These are phyloP conservation scores for Gobio occitaniae DNA, from an alignment of 2,797 vertebrate genomes.

Conservation along the genomic window DNA sequence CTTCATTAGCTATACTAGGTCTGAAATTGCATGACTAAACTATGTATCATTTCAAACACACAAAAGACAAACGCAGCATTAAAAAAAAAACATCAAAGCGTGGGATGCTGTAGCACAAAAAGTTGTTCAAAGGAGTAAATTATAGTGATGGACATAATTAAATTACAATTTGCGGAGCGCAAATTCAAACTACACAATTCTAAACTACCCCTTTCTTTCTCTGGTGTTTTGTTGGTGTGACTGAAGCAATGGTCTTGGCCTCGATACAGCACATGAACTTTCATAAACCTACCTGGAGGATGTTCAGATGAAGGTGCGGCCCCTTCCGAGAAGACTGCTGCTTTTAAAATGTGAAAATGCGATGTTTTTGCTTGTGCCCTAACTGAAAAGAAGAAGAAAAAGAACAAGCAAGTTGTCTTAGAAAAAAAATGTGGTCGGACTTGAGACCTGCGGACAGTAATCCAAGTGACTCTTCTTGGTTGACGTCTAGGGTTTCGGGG, in stretches of 20 bases:
- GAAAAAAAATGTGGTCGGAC: neutral
- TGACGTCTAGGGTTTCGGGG: conserved; percentile 21
- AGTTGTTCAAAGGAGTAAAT: conserved; percentile 3
- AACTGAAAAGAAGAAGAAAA: neutral
- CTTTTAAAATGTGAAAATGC: conserved; percentile 31
- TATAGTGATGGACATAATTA: neutral
- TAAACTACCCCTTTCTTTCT: neutral
- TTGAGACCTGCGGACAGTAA: conserved; percentile 35
- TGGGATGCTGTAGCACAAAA: conserved; percentile 29
- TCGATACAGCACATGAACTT: conserved; percentile 22
- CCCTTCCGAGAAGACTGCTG: conserved; percentile 37
- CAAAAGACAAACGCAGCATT: neutral
- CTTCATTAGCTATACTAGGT: neutral
- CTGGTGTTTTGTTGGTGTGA: neutral
- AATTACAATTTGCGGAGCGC: neutral
- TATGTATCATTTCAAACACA: conserved; percentile 1
- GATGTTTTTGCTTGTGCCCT: conserved; percentile 12
- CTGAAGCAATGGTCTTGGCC: neutral
- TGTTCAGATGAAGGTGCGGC: conserved; percentile 45
- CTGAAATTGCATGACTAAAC: conserved; percentile 8
- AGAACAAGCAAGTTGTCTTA: neutral
- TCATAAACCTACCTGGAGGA: conserved; percentile 50
- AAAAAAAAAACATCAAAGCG: neutral
- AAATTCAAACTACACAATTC: neutral
- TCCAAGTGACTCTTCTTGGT: conserved; percentile 37